phyloP scores from a whole-genome alignment of 2,113 vertebrate species.

The Albula goreensis region DNA sequence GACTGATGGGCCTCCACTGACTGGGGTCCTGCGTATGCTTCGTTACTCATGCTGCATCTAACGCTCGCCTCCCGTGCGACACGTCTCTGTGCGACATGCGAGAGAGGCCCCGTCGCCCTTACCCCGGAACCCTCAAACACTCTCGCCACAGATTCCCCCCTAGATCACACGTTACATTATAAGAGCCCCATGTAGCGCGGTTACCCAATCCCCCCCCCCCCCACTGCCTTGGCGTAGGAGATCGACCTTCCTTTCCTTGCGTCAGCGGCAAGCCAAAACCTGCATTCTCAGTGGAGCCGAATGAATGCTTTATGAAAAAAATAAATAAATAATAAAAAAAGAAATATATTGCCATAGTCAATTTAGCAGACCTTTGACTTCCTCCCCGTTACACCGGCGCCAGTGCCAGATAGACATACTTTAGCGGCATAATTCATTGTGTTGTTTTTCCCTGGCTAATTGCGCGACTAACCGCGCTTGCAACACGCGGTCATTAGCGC shows the following conservation, averaged over 20 bases:
- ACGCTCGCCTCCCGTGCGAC: no score
- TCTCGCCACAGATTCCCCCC: neutral
- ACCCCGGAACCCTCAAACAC: no score
- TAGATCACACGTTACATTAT: neutral
- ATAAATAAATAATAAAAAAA: no score
- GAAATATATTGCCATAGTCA: slow-evolving; percentile 3
- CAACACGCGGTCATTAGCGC: neutral
- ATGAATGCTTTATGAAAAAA: neutral
- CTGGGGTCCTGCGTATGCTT: no score
- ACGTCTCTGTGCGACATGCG: no score
- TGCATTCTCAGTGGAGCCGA: neutral
- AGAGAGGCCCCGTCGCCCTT: no score
- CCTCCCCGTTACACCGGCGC: neutral
- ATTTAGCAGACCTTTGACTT: slow-evolving; percentile 12
- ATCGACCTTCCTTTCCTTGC: neutral
- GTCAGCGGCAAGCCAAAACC: neutral
- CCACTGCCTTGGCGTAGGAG: neutral
- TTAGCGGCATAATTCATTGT: neutral
- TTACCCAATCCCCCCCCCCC: neutral
- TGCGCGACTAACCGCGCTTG: neutral
- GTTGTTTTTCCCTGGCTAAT: slow-evolving; percentile 5
- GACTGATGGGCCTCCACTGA: neutral
- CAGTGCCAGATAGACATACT: neutral
- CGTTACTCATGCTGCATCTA: no score
- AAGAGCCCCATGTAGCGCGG: no score